Evolutionary conservation across 2,797 vertebrate genomes (phyloP).

Genomic region (Orestias chungarensis): DNA sequence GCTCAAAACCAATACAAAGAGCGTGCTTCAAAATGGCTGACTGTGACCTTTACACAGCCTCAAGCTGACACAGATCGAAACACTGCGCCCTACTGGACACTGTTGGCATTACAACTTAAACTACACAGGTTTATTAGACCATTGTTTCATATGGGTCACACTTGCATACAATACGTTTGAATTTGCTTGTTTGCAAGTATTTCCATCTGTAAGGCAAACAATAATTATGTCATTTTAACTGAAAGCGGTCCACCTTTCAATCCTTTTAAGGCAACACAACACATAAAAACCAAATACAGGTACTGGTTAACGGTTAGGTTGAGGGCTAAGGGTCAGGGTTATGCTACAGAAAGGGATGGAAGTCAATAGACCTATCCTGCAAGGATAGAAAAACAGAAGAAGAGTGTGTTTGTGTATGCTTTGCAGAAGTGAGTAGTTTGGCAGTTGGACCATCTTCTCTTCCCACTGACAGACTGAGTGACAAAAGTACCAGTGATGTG

Average conservation of each 20-base stretch:
- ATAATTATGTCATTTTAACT: background rate
- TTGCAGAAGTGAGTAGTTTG: conserved; percentile 23
- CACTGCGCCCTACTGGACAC: no score
- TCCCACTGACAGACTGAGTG: conserved; percentile 69
- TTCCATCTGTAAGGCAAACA: background rate
- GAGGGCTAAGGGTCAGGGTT: no score
- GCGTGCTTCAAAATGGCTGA: no score
- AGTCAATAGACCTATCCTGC: no score
- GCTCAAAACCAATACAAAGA: no score
- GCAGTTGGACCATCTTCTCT: conserved; percentile 55
- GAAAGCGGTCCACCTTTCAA: background rate
- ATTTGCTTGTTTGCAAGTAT: background rate
- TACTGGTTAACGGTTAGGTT: no score
- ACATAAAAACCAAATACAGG: background rate
- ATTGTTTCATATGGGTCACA: no score
- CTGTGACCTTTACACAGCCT: no score
- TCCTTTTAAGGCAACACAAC: background rate
- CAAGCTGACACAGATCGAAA: no score
- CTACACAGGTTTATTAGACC: no score
- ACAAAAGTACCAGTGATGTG: conserved; percentile 69
- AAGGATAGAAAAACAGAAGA: conserved; percentile 35
- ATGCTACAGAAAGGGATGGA: no score
- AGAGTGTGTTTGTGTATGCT: conserved; percentile 12
- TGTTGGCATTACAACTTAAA: no score
- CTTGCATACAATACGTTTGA: background rate